Evolutionary conservation across 2,888 invertebrate species (phyloP).

Genomic region (Sceliomorpha sp.): DNA sequence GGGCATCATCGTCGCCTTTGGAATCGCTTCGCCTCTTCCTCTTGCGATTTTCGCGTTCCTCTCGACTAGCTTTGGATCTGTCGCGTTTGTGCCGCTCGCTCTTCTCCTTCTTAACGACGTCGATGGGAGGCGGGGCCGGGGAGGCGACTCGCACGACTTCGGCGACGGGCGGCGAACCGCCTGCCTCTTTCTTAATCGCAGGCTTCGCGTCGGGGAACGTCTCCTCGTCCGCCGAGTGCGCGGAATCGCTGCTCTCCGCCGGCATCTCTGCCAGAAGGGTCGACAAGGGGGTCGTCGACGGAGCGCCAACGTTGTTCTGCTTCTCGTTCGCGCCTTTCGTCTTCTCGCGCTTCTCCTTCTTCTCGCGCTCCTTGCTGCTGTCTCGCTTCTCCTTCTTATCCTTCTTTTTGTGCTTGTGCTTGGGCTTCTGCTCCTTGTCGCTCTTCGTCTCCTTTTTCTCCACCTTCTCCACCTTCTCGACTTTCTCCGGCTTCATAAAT

Average conservation of each 20-base stretch:
- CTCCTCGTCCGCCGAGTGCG: slow-evolving; percentile 72
- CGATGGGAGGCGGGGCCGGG: slow-evolving; percentile 63
- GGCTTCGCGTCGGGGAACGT: slow-evolving; percentile 62
- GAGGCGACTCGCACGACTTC: slow-evolving; percentile 74
- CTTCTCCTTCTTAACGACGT: slow-evolving; percentile 76
- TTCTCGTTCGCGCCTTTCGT: slow-evolving; percentile 72
- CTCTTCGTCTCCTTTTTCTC: slow-evolving; percentile 72
- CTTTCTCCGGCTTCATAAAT: slow-evolving; percentile 67
- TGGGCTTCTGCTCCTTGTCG: slow-evolving; percentile 79
- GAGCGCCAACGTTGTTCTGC: slow-evolving; percentile 60
- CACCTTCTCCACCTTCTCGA: slow-evolving; percentile 71
- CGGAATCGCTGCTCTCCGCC: slow-evolving; percentile 74
- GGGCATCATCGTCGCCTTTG: slow-evolving; percentile 67
- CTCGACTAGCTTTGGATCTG: slow-evolving; percentile 76
- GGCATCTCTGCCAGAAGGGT: slow-evolving; percentile 71
- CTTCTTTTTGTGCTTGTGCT: slow-evolving; percentile 82
- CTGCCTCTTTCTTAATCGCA: slow-evolving; percentile 60
- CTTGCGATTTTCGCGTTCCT: slow-evolving; percentile 79
- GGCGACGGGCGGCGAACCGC: slow-evolving; percentile 22
- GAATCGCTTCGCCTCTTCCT: slow-evolving; percentile 71
- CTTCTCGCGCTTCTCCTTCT: slow-evolving; percentile 74
- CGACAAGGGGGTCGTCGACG: slow-evolving; percentile 79
- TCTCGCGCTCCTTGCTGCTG: slow-evolving; percentile 84
- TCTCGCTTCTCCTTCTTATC: slow-evolving; percentile 85
- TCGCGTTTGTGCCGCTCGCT: slow-evolving; percentile 78